Base-by-base conservation (phyloP, 2,888 invertebrate genomes). In the Notocelia uddmanniana region DNA sequence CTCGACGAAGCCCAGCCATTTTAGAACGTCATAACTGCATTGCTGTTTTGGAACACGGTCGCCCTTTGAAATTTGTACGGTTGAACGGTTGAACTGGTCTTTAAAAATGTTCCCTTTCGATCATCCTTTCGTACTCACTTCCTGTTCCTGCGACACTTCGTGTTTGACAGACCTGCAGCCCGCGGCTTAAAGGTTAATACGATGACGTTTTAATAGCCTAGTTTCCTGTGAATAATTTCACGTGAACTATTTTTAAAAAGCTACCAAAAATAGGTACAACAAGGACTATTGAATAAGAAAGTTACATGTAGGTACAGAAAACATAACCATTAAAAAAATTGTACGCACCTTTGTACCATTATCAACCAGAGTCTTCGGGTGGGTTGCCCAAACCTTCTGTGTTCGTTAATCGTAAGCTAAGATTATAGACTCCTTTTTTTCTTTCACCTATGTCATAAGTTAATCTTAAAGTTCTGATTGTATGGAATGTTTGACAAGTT, bases 81-180 rank as follows among this genome's bases (percentile, higher is more conserved):
- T 6, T 37, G 37, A 60, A 31, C 54, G 54, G n/a, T 6, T 37
- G 37, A 60, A 31, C 54, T 45, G 66, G 59, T 71, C 66, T 66
- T 66, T 71, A 67, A 71, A 71, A 71, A 71, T 71, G 54, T 71
- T 66, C 66, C 63, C 70, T 64, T 54, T 57, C 64, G 64, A 70
- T 70, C 64, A 70, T 64, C 64, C 58, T 60, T 52, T 37, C 59
- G 37, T 21, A 19, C 31, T 62, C 54, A 37, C 60, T 26, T 54
- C 41, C 60, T 54, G 62, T 26, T 45, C 41, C 60, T 54, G 62
- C 55, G 62, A 26, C 52, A 37, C 31, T 55, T 31, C 55, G 45
- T 48, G 62, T 62, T 62, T 63, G 45, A 54, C 64, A 64, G 63
- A 34, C 34, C 48, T 18, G 2, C 13, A 26, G 48, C 50, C 59